These are phyloP conservation scores for Phalacrocorax brasilianus DNA, from an alignment of 2,113 vertebrate species.

Conservation along the genomic window DNA sequence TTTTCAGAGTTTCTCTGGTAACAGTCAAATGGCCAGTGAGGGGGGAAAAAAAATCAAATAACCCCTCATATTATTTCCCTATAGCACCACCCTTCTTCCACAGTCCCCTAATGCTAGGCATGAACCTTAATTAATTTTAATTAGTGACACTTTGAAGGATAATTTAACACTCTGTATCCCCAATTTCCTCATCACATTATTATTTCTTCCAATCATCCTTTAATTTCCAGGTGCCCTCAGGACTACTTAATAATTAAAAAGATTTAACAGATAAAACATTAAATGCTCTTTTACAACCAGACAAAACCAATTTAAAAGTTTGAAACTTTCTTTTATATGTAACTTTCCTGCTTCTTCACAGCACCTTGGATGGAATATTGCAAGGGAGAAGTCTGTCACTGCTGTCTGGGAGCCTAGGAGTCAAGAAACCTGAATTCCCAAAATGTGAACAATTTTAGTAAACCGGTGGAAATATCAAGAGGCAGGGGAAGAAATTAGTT, in stretches of 20 bases:
- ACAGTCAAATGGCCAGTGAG: background rate
- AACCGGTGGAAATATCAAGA: background rate
- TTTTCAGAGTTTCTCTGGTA: background rate
- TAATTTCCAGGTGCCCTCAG: slow-evolving; percentile 32
- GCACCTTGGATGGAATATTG: background rate
- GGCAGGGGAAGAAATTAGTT: background rate
- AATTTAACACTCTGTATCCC: slow-evolving; percentile 28
- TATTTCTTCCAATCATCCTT: slow-evolving; percentile 52
- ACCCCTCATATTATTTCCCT: background rate
- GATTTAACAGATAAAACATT: slow-evolving; percentile 5
- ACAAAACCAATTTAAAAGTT: slow-evolving; percentile 15
- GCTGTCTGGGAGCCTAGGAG: background rate
- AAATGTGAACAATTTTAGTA: background rate
- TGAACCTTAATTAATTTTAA: slow-evolving; percentile 42
- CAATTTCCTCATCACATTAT: background rate
- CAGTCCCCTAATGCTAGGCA: background rate
- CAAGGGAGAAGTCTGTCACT: background rate
- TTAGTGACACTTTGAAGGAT: slow-evolving; percentile 41
- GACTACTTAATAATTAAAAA: slow-evolving; percentile 41
- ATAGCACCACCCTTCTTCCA: background rate
- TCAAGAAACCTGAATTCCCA: background rate
- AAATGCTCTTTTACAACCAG: background rate
- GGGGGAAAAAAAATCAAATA: background rate
- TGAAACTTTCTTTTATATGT: background rate
- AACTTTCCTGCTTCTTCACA: background rate